Conservation (phyloP, 2,797 vertebrate species). For the Gadopsis bispinosus region DNA sequence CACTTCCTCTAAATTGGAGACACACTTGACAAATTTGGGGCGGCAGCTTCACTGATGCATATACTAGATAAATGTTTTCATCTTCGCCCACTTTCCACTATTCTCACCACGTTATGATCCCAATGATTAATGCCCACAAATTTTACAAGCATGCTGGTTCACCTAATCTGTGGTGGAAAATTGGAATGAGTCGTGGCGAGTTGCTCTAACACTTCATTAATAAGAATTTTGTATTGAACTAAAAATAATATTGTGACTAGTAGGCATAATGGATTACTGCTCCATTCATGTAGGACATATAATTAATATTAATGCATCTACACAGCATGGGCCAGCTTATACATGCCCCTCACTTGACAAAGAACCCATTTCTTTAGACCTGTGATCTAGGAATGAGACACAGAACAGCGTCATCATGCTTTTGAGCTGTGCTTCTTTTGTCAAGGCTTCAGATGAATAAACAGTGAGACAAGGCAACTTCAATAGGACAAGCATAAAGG, state of each 20-base stretch:
- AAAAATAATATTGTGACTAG: constrained; percentile 24
- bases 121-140: constrained; percentile 50
- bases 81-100: constrained; percentile 48
- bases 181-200: constrained; percentile 1
- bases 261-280: neutral
- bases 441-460: too few relatives aligned
- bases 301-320: constrained; percentile 36
- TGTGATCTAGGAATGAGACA: constrained; percentile 18
- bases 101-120: constrained; percentile 39
- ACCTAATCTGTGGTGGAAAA: constrained; percentile 38
- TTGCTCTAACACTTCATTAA: constrained; percentile 30
- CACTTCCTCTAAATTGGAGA: constrained; percentile 51
- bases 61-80: constrained; percentile 46
- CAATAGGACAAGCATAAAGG: neutral
- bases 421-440: constrained; percentile 9
- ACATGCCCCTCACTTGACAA: constrained; percentile 9
- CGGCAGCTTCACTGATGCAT: constrained; percentile 55
- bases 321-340: constrained; percentile 12
- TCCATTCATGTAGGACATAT: constrained; percentile 21
- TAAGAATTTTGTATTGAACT: constrained; percentile 23
- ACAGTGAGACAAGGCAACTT: neutral
- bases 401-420: neutral
- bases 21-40: constrained; percentile 55
- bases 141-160: constrained; percentile 24
- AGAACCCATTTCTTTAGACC: constrained; percentile 27